Conservation (phyloP, 2,888 invertebrate genomes). For the Platycheirus rosarum region DNA sequence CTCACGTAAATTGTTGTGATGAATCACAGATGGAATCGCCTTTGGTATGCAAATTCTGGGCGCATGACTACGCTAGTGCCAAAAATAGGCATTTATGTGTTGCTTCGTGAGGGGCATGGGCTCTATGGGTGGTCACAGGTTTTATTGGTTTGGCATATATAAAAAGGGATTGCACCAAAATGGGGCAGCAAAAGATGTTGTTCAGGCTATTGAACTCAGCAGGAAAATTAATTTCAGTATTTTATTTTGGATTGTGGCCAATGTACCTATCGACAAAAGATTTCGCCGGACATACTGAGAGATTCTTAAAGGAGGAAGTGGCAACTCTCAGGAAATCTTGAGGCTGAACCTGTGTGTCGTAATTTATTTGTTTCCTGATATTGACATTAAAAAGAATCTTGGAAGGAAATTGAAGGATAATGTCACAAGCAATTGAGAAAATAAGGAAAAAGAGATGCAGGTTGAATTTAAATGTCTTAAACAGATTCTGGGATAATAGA, state of each 20-base stretch:
- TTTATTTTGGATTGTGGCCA: slow-evolving; percentile 7
- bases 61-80: slow-evolving; percentile 53
- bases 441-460: no score
- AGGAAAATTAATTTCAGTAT: slow-evolving; percentile 12
- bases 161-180: slow-evolving; percentile 3
- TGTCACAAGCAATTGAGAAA: no score
- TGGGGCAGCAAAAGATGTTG: slow-evolving; percentile 7
- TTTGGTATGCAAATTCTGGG: slow-evolving; percentile 37
- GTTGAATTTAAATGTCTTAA: no score
- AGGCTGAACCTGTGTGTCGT: no score
- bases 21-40: slow-evolving; percentile 49
- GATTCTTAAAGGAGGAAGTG: no score
- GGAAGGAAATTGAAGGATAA: no score
- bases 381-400: no score
- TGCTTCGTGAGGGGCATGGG: slow-evolving; percentile 9
- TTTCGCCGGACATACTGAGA: no score
- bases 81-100: slow-evolving; percentile 35
- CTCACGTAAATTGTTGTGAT: slow-evolving; percentile 30
- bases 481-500: no score
- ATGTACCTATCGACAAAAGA: not conserved
- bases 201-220: slow-evolving; percentile 18
- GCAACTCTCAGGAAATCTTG: no score
- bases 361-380: no score
- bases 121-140: not conserved
- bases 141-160: not conserved